Conservation (phyloP, 2,797 vertebrate genomes). For the Bryconaethiops microstoma region DNA sequence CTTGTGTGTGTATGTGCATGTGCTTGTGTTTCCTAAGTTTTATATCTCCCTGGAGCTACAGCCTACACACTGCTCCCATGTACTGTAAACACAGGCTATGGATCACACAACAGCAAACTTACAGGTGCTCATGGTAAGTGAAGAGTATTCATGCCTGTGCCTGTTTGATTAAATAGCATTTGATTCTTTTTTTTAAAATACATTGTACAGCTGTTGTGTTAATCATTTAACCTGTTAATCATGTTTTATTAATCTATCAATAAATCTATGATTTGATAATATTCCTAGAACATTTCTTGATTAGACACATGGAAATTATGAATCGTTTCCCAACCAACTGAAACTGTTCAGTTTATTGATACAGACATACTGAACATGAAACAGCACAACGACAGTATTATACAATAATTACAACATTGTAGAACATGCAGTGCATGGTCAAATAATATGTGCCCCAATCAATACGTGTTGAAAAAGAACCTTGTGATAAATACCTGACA, state of each 20-base stretch:
- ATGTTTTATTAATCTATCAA: neutral
- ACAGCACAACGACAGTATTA: constrained; percentile 44
- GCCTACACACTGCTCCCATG: constrained; percentile 50
- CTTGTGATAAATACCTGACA: constrained; percentile 1
- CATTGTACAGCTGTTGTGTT: neutral
- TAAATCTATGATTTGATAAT: neutral
- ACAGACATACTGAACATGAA: constrained; percentile 44
- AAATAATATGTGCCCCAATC: constrained; percentile 27
- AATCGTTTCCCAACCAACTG: constrained; percentile 1
- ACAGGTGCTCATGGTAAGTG: constrained; percentile 4
- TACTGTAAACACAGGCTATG: constrained; percentile 25
- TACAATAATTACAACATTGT: constrained; percentile 45
- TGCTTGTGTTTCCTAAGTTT: constrained; percentile 28
- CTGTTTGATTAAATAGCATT: neutral
- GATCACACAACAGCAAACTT: constrained; percentile 27
- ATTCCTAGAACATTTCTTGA: neutral
- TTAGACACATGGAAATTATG: neutral
- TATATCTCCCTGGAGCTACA: constrained; percentile 48
- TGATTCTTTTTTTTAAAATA: neutral
- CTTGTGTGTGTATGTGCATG: constrained; percentile 8
- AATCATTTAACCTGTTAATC: too few species aligned
- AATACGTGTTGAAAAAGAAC: constrained; percentile 16
- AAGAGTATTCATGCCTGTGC: neutral
- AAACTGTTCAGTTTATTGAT: constrained; percentile 50
- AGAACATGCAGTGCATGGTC: constrained; percentile 47